Base-by-base conservation (phyloP, 2,888 invertebrate species). In the Mayetiola destructor region DNA sequence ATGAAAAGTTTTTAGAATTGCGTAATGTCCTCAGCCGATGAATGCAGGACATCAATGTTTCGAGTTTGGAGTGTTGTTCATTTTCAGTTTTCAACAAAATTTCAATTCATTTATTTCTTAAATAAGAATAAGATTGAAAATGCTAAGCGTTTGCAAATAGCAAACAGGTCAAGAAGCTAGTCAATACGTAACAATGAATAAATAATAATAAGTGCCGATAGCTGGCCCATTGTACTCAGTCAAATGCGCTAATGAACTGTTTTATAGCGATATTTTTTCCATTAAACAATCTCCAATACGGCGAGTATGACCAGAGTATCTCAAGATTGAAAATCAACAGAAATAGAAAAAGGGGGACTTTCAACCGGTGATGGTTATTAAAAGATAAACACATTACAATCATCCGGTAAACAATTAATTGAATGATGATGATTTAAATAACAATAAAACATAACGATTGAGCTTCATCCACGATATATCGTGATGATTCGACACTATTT, bases 231-330 rank as follows among this genome's bases (percentile, higher is more conserved):
- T 48, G 48, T 42, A 23, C 29, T 27, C 2, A 5, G 14, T 4
- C 2, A 5, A 16, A 48, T 27, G 48, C 27, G 27, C 48, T 48
- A 48, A 48, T 48, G 48, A 48, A 48, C 48, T 48, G 48, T 48
- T 48, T 48, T 48, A 27, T 48, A 48, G n/a, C 29, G n/a, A 48
- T 16, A 48, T 48, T 48, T 27, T n/a, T 48, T 48, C 48, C 23
- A 48, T 48, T 27, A 48, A 48, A 9, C 48, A 48, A 48, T 48
- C 23, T n/a, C 29, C 27, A n/a, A n/a, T 16, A 48, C 48, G 27
- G 29, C n/a, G n/a, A n/a, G n/a, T n/a, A n/a, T n/a, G n/a, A n/a
- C n/a, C n/a, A n/a, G n/a, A n/a, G n/a, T n/a, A n/a, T n/a, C n/a
- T 27, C 48, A 6, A 10, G 14, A 6, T 10, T 10, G 37, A 48